phyloP scores from a whole-genome alignment of 2,888 invertebrate species.

The Ornithoptera priamus region DNA sequence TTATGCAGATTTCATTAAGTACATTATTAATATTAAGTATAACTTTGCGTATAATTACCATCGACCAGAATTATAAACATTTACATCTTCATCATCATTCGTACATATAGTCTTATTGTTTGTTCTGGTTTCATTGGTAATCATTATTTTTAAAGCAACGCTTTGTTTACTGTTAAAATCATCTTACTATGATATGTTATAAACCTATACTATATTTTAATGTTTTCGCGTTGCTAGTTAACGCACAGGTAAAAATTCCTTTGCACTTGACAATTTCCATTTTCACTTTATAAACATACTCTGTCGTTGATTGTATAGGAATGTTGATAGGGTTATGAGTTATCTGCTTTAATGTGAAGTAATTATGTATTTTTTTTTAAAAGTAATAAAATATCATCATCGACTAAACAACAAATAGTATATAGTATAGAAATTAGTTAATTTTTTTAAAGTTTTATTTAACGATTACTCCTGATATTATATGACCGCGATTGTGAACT shows the following conservation, averaged over 20 bases:
- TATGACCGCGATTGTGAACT: background rate
- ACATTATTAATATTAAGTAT: too few relatives aligned
- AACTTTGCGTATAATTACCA: too few relatives aligned
- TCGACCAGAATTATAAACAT: too few relatives aligned
- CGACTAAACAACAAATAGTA: too few relatives aligned
- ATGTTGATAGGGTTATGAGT: constrained; percentile 3
- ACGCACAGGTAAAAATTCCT: constrained; percentile 6
- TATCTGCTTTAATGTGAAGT: background rate
- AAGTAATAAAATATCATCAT: background rate
- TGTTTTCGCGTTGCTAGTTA: background rate
- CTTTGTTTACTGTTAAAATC: too few relatives aligned
- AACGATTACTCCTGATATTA: background rate
- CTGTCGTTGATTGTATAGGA: constrained; percentile 24
- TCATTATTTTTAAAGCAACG: too few relatives aligned
- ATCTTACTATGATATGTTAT: too few relatives aligned
- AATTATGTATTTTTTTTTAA: background rate
- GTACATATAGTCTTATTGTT: too few relatives aligned
- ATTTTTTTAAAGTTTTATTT: background rate
- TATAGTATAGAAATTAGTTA: too few relatives aligned
- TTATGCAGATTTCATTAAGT: too few relatives aligned
- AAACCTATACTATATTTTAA: background rate
- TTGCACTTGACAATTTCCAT: constrained; percentile 27
- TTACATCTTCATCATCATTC: too few relatives aligned
- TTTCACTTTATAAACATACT: constrained; percentile 38
- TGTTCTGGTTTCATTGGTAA: too few relatives aligned